phyloP scores from a whole-genome alignment of 2,113 vertebrate species.

The Hemicordylus capensis region DNA sequence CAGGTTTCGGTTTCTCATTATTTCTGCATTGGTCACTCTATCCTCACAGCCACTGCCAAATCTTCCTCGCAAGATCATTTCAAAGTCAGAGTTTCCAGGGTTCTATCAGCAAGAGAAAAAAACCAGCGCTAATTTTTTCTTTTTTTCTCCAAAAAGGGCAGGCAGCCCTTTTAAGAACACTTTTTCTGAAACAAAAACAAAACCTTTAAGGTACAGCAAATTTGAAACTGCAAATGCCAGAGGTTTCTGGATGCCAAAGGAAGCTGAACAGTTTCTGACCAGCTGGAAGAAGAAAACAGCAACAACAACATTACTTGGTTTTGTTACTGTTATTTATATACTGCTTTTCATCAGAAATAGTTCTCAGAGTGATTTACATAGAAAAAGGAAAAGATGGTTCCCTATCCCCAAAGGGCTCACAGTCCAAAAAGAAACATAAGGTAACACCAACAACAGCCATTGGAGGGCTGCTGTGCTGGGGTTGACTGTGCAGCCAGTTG shows the following conservation, averaged over 20 bases:
- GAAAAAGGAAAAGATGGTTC: no score
- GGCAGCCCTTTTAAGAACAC: not conserved
- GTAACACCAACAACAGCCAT: no score
- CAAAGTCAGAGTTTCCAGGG: constrained; percentile 54
- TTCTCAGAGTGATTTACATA: no score
- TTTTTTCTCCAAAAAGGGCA: constrained; percentile 14
- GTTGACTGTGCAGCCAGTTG: no score
- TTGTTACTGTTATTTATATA: no score
- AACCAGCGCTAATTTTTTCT: constrained; percentile 27
- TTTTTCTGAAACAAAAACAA: constrained; percentile 20
- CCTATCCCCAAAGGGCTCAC: no score
- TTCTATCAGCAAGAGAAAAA: constrained; percentile 31
- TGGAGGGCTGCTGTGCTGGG: no score
- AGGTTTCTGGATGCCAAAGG: not conserved
- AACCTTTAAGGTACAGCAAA: constrained; percentile 1
- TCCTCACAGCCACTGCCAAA: constrained; percentile 60
- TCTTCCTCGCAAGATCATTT: constrained; percentile 57
- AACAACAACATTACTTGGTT: no score
- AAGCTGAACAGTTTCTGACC: no score
- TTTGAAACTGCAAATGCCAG: constrained; percentile 13
- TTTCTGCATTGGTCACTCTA: constrained; percentile 58
- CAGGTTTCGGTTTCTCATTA: constrained; percentile 58
- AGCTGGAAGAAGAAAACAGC: no score
- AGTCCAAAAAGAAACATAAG: no score
- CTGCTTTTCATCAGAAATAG: no score